A percentile compares a stretch with the other conserved stretches of the same genome.
Conservation (phyloP, 2,888 invertebrate species). For the Xestoiulus laeticollis region DNA sequence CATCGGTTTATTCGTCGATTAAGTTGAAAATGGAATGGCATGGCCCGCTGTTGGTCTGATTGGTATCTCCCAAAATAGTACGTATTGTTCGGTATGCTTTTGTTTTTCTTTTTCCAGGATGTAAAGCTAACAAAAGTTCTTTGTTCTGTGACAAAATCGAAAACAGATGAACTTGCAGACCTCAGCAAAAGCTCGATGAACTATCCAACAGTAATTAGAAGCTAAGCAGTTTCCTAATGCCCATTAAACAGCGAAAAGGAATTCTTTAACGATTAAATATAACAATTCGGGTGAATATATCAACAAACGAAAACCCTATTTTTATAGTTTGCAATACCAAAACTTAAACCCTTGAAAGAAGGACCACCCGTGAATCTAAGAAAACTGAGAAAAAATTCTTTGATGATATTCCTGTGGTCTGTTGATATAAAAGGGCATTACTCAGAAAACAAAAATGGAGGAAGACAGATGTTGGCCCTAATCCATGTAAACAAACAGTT, state of each 20-base stretch:
- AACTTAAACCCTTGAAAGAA: not conserved
- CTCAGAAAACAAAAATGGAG: constrained; percentile 14
- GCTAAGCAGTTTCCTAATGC: not conserved
- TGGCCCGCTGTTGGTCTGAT: not conserved
- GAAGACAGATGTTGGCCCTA: not conserved
- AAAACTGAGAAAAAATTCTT: not conserved
- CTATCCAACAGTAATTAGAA: not conserved
- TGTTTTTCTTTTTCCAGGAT: not conserved
- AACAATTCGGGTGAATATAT: not conserved
- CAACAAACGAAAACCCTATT: constrained; percentile 2
- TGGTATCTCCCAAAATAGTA: not conserved
- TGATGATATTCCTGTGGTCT: not conserved
- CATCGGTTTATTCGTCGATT: not conserved
- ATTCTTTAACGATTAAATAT: not conserved
- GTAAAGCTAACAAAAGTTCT: not conserved
- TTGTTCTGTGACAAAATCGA: not conserved
- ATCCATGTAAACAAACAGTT: not conserved
- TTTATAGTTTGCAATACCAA: not conserved
- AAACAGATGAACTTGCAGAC: not conserved
- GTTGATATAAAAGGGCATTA: constrained; percentile 26
- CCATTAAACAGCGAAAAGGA: not conserved
- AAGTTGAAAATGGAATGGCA: not conserved
- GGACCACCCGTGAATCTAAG: not conserved
- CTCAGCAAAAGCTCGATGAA: constrained; percentile 8
- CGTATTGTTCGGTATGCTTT: constrained; percentile 5